phyloP scores from a whole-genome alignment of 2,113 vertebrate genomes.

The Excalfactoria chinensis region DNA sequence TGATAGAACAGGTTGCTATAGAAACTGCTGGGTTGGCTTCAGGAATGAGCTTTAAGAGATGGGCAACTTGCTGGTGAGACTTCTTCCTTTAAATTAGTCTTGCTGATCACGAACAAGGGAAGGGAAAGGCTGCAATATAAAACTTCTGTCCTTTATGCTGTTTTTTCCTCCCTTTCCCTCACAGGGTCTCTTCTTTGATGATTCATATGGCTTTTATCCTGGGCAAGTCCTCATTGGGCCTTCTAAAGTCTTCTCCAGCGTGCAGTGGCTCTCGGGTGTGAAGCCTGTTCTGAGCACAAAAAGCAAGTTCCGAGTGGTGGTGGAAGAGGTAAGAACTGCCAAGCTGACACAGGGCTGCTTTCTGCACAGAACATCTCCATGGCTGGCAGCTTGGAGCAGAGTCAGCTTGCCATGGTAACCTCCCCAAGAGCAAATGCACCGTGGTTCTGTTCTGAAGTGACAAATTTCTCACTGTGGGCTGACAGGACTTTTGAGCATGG shows the following conservation, averaged over 20 bases:
- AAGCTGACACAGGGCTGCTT: background rate
- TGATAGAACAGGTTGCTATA: constrained; percentile 21
- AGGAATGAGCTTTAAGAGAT: background rate
- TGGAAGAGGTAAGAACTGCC: constrained; percentile 88
- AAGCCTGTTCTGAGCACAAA: constrained; percentile 97
- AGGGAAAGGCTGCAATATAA: background rate
- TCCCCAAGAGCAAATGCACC: background rate
- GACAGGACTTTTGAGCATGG: background rate
- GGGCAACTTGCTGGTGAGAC: background rate
- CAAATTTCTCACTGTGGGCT: background rate
- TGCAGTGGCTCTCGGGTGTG: constrained; percentile 96
- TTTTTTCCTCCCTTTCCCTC: background rate
- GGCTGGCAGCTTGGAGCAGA: background rate
- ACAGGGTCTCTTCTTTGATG: constrained; percentile 97
- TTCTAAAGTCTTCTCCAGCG: constrained; percentile 95
- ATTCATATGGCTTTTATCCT: constrained; percentile 97
- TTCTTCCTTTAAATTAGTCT: background rate
- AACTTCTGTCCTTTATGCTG: background rate
- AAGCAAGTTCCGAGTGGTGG: constrained; percentile 97
- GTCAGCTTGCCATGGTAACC: constrained; percentile 19
- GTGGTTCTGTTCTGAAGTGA: background rate
- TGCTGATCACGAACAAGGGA: background rate
- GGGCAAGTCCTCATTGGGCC: constrained; percentile 97
- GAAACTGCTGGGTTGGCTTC: constrained; percentile 29
- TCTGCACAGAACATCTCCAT: background rate